Evolutionary conservation across 30 jellyfish, hydroid and myxozoan species (phyloP), one percentile per base, ranked within the genome.

Genomic region (Aurelia aurita complex sp. Pacific): DNA sequence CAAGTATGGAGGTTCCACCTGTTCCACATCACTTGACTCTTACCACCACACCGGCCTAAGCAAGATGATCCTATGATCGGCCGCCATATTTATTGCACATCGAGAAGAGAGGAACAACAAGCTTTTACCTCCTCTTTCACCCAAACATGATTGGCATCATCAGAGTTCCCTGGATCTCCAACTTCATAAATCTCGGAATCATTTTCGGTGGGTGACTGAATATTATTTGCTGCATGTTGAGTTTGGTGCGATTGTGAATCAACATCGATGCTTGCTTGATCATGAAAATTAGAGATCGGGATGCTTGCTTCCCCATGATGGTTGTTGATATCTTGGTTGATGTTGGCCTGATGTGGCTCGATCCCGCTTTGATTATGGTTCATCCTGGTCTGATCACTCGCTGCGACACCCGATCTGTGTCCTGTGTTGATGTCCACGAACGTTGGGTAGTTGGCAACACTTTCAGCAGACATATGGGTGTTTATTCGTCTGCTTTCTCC

Each of bases 241-340:
- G 46, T 65, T 60, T 77, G 87, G 57, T 77, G 87, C 87, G 87
- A 77, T 59, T 77, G 77, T 63, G 87, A 82, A 82, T 82, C 91
- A 82, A 63, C 61, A 42, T 52, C 71, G 83, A 71, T 71, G 69
- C 36, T 19, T 35, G 79, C 17, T 60, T 82, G 91, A 82, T 82
- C 91, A 73, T 68, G 85, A 64, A 70, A 82, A 70, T 73, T 80
- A 18, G 91, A 53, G 62, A 82, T 82, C 91, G 91, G 62, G 85
- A 82, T 82, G 85, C 78, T 77, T 35, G 32, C 34, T 40, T 77
- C 77, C 17, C 65, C 77, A 32, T 77, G 87, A 77, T 77, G 87
- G 76, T 62, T 46, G 69, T 43, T 77, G 87, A 77, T 77, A 42
- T 64, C 57, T 46, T 46, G 57, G 57, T 46, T 46, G 57, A 46